phyloP scores from a whole-genome alignment of 2,888 invertebrate genomes.

The Eristalinus aeneus region DNA sequence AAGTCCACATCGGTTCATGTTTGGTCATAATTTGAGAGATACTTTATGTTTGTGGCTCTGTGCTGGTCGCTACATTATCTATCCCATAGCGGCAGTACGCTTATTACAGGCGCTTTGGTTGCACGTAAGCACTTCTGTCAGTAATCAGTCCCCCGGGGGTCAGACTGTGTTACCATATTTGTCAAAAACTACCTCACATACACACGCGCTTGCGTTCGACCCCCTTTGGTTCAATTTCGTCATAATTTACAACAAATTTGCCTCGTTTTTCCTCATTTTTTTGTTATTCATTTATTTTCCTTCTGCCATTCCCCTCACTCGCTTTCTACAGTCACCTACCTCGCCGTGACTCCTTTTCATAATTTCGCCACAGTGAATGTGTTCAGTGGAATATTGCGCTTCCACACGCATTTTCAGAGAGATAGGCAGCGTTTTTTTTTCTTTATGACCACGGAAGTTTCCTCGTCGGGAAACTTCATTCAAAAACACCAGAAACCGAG shows the following conservation, averaged over 20 bases:
- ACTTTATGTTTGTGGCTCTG: background rate
- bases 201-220: background rate
- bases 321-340: too few species aligned
- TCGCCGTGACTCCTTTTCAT: slow-evolving; percentile 5
- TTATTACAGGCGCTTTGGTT: slow-evolving; percentile 1
- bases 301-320: background rate
- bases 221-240: slow-evolving; percentile 17
- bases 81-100: slow-evolving; percentile 20
- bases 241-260: slow-evolving; percentile 37
- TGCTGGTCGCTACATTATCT: background rate
- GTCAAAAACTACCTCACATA: background rate
- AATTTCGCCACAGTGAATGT: slow-evolving; percentile 40
- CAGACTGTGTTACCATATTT: background rate
- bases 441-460: slow-evolving; percentile 19
- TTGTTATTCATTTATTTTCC: background rate
- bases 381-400: slow-evolving; percentile 41
- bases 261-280: slow-evolving; percentile 25
- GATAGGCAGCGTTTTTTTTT: slow-evolving; percentile 30
- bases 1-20: background rate
- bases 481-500: background rate
- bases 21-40: background rate
- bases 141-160: background rate
- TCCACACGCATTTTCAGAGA: slow-evolving; percentile 56
- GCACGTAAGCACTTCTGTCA: background rate
- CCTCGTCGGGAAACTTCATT: slow-evolving; percentile 31